Evolutionary conservation across 2,888 invertebrate species (phyloP).

Genomic region (Drosophila prostipennis): DNA sequence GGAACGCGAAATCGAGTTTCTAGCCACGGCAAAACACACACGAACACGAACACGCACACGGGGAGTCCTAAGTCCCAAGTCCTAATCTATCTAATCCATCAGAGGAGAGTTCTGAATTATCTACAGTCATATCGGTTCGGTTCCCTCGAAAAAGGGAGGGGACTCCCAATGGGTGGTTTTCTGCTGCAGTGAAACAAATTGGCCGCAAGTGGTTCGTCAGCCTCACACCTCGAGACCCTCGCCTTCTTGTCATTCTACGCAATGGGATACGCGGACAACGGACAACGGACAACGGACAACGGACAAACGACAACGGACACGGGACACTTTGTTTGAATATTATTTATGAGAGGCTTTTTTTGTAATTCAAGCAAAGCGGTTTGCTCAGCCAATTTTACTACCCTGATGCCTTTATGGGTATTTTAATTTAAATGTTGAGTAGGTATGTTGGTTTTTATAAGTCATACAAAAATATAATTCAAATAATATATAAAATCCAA

Average conservation of each 20-base stretch:
- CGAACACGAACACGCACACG: conserved; percentile 14
- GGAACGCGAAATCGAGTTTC: conserved; percentile 18
- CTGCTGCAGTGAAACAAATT: conserved; percentile 33
- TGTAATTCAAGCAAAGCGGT: conserved; percentile 76
- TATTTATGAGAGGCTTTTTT: conserved; percentile 74
- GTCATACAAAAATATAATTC: no score
- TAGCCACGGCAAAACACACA: conserved; percentile 20
- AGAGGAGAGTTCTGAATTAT: conserved; percentile 35
- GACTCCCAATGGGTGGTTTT: neutral
- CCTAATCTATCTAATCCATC: conserved; percentile 43
- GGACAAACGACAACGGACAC: conserved; percentile 25
- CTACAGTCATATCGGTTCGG: conserved; percentile 40
- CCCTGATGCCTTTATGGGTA: neutral
- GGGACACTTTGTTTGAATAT: conserved; percentile 74
- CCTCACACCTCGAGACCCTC: conserved; percentile 23
- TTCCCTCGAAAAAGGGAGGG: neutral
- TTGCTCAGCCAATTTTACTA: conserved; percentile 35
- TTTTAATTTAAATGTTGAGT: neutral
- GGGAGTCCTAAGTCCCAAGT: conserved; percentile 13
- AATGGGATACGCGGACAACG: conserved; percentile 47
- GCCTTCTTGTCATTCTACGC: conserved; percentile 56
- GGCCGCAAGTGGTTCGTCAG: conserved; percentile 39
- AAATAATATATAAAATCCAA: neutral
- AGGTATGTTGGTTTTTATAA: neutral
- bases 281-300: conserved; percentile 4